phyloP scores from a whole-genome alignment of 1,140 invertebrate species.

The Macrocentrus cingulum region DNA sequence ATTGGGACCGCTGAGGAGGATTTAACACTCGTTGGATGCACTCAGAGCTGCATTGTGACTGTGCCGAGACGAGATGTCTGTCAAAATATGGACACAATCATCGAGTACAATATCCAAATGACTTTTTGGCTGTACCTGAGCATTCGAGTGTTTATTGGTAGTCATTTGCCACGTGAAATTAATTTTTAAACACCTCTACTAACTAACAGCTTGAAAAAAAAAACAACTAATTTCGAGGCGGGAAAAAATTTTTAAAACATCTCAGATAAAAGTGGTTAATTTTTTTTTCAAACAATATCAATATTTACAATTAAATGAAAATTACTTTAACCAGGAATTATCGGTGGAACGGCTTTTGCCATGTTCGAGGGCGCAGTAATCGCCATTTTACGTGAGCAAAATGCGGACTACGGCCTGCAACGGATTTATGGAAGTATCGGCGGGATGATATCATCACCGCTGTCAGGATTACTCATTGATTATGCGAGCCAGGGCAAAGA shows the following conservation, averaged over 20 bases:
- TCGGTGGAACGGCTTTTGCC: conserved; percentile 74
- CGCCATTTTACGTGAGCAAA: conserved; percentile 74
- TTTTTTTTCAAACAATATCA: no score
- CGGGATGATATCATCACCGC: conserved; percentile 76
- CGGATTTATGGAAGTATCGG: conserved; percentile 77
- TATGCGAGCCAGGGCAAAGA: conserved; percentile 62
- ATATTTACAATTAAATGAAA: no score
- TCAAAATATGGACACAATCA: conserved; percentile 61
- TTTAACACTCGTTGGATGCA: conserved; percentile 49
- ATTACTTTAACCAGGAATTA: conserved; percentile 55
- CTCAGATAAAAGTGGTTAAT: no score
- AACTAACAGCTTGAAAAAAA: no score
- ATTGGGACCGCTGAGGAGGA: no score
- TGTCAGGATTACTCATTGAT: conserved; percentile 76
- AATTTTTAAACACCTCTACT: no score
- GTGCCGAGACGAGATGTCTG: conserved; percentile 63
- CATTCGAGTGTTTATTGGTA: conserved; percentile 71
- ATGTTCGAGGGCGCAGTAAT: conserved; percentile 85
- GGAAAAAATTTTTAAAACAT: no score
- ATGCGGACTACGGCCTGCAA: conserved; percentile 79
- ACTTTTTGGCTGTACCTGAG: conserved; percentile 79
- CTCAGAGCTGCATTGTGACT: conserved; percentile 61
- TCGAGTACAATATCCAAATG: conserved; percentile 66
- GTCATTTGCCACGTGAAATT: no score
- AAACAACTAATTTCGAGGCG: neutral